These are phyloP conservation scores for Micrastur ruficollis DNA, from an alignment of 2,797 vertebrate species.

Conservation along the genomic window DNA sequence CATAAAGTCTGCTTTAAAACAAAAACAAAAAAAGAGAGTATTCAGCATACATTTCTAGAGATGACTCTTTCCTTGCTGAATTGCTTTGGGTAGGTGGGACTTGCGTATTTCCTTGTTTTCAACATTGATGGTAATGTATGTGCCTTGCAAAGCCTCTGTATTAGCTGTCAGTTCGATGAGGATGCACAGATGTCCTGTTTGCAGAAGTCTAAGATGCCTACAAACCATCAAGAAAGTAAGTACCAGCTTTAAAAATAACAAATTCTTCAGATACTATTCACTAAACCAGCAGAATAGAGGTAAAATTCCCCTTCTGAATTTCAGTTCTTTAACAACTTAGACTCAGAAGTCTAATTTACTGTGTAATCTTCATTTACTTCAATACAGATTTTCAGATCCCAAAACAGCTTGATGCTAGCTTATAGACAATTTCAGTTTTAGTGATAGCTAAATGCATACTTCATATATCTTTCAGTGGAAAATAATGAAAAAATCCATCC, in stretches of 20 bases:
- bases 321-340: background rate
- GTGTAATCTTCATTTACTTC: background rate
- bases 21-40: background rate
- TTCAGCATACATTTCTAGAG: background rate
- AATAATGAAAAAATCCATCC: background rate
- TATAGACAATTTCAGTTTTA: background rate
- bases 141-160: background rate
- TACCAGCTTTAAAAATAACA: background rate
- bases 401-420: background rate
- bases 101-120: background rate
- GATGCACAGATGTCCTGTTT: constrained; percentile 81
- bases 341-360: background rate
- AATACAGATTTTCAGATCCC: background rate
- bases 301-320: background rate
- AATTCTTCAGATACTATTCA: background rate
- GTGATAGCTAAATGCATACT: background rate
- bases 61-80: background rate
- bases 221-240: constrained; percentile 8
- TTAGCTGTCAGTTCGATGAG: background rate
- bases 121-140: fast-evolving
- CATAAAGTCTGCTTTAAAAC: background rate
- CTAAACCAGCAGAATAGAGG: background rate
- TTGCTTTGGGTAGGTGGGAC: background rate
- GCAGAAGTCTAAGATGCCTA: constrained; percentile 89
- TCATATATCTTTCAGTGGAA: background rate